Conservation (phyloP, 2,113 vertebrate genomes). For the Recurvirostra avosetta region DNA sequence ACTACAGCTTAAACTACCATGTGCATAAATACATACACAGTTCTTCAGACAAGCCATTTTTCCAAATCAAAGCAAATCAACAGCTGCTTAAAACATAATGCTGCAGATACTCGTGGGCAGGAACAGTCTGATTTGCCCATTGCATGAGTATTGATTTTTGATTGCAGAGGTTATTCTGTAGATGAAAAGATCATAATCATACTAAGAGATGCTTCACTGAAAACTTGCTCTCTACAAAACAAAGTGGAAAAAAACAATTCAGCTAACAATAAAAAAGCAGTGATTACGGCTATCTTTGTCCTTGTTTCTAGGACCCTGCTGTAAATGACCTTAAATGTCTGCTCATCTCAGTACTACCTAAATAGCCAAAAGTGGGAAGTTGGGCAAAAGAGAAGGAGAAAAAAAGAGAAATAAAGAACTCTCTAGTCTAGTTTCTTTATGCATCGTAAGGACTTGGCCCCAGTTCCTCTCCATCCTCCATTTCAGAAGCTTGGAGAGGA, state of each 20-base stretch:
- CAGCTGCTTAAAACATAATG: conserved; percentile 46
- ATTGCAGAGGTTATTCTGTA: conserved; percentile 53
- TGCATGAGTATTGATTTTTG: conserved; percentile 57
- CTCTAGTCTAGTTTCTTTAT: not conserved
- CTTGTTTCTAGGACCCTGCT: not conserved
- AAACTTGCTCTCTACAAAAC: conserved; percentile 5
- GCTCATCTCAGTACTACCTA: not conserved
- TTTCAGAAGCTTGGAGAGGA: not conserved
- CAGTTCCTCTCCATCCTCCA: not conserved
- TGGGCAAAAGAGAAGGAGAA: not conserved
- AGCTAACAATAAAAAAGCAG: not conserved
- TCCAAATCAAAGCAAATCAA: conserved; percentile 59
- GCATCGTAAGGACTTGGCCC: not conserved
- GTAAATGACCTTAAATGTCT: not conserved
- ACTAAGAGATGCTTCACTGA: not conserved
- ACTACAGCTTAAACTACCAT: not conserved
- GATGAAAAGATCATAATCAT: conserved; percentile 47
- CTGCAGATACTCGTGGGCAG: conserved; percentile 1
- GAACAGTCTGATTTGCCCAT: conserved; percentile 29
- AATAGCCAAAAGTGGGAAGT: not conserved
- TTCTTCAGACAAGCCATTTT: conserved; percentile 32
- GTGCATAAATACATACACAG: conserved; percentile 27
- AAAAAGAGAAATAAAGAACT: not conserved
- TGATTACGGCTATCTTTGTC: not conserved
- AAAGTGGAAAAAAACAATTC: not conserved